These are phyloP conservation scores for Bombus terrestris DNA, from an alignment of 1,140 invertebrate genomes.

Conservation along the genomic window DNA sequence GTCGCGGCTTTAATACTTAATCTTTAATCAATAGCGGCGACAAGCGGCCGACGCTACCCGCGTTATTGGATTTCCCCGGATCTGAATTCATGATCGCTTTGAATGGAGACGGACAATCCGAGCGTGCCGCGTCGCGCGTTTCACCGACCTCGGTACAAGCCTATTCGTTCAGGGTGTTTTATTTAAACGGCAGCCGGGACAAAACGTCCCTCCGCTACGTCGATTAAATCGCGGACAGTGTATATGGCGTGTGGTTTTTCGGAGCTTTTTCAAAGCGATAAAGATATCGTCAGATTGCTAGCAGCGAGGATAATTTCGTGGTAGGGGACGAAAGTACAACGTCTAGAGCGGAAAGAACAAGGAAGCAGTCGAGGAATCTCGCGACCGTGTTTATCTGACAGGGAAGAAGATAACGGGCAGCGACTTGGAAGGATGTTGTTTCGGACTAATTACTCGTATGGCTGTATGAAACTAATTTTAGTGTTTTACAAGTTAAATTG, in stretches of 20 bases:
- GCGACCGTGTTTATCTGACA: not conserved
- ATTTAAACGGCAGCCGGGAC: slow-evolving; percentile 17
- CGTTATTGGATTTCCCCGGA: slow-evolving; percentile 45
- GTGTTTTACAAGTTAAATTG: not conserved
- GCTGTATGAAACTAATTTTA: not conserved
- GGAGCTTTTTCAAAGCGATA: not conserved
- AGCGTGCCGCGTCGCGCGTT: not conserved
- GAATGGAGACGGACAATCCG: slow-evolving; percentile 40
- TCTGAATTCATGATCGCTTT: slow-evolving; percentile 45
- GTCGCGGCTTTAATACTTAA: slow-evolving; percentile 52
- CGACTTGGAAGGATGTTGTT: not conserved
- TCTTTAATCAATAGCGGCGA: slow-evolving; percentile 54
- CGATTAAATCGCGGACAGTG: slow-evolving; percentile 2
- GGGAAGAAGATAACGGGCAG: not conserved
- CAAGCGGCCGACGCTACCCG: not conserved
- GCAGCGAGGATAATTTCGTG: not conserved
- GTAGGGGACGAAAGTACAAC: not conserved
- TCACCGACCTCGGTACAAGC: slow-evolving; percentile 8
- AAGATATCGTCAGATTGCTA: not conserved
- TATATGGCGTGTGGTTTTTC: not conserved
- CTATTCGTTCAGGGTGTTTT: slow-evolving; percentile 40
- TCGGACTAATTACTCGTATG: not conserved
- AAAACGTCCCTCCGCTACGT: not conserved
- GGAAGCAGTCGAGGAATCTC: not conserved
- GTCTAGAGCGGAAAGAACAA: not conserved